Percentiles rank a stretch among this genome's conserved stretches.
Evolutionary conservation across 1,140 invertebrate genomes (phyloP).

Genomic region (Leptoteleia sp.): DNA sequence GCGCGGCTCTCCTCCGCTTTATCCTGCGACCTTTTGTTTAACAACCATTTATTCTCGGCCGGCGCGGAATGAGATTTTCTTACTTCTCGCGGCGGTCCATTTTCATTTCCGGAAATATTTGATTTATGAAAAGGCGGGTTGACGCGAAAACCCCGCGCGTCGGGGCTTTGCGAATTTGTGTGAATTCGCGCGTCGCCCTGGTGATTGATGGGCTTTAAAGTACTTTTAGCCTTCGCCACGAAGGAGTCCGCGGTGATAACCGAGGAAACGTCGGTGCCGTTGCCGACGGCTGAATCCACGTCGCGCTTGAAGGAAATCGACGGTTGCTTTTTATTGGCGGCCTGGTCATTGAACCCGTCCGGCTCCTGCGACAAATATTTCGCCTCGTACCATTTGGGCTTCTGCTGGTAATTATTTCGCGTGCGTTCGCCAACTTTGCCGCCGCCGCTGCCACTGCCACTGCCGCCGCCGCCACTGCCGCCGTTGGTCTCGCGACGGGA

Average conservation of each 20-base stretch:
- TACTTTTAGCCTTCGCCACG: conserved; percentile 49
- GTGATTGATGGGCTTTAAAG: conserved; percentile 56
- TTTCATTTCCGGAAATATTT: conserved; percentile 60
- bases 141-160: conserved; percentile 49
- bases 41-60: conserved; percentile 51
- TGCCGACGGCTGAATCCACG: conserved; percentile 12
- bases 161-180: conserved; percentile 53
- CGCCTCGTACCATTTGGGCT: conserved; percentile 25
- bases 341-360: conserved; percentile 36
- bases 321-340: conserved; percentile 28
- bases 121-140: conserved; percentile 66
- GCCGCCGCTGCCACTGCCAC: no score
- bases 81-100: conserved; percentile 36
- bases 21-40: conserved; percentile 59
- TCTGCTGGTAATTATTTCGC: conserved; percentile 36
- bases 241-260: conserved; percentile 62
- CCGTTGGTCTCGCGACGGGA: conserved; percentile 4
- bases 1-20: conserved; percentile 31
- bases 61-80: conserved; percentile 61
- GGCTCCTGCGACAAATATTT: conserved; percentile 17
- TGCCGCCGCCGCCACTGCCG: no score
- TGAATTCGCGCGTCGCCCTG: conserved; percentile 28
- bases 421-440: conserved; percentile 26
- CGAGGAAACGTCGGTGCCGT: conserved; percentile 27
- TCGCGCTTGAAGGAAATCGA: conserved; percentile 51